Conservation (phyloP, 2,888 invertebrate genomes). For the Aromia moschata region DNA sequence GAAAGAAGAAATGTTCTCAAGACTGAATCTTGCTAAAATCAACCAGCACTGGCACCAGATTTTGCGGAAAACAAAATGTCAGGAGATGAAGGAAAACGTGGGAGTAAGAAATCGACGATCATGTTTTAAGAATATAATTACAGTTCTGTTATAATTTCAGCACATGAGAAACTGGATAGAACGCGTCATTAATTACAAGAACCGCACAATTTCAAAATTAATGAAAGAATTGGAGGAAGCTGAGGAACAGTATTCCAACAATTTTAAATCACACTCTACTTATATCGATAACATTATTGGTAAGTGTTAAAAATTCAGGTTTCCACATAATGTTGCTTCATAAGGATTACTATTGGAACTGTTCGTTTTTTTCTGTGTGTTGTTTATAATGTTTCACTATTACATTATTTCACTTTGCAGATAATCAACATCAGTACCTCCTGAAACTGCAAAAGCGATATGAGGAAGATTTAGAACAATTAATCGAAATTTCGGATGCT, state of each 20-base stretch:
- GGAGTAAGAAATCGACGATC: too few species aligned
- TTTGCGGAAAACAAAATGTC: constrained; percentile 78
- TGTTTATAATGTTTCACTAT: not conserved
- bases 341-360: too few species aligned
- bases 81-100: constrained; percentile 76
- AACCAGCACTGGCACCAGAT: constrained; percentile 87
- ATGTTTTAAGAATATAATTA: too few species aligned
- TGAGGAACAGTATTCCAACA: constrained; percentile 77
- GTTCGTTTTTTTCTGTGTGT: too few species aligned
- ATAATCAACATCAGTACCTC: constrained; percentile 66
- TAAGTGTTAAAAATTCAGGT: too few species aligned
- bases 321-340: too few species aligned
- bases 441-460: constrained; percentile 61
- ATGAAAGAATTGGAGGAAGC: constrained; percentile 74
- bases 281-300: constrained; percentile 75
- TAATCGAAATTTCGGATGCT: constrained; percentile 65
- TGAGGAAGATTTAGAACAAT: constrained; percentile 66
- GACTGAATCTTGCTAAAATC: constrained; percentile 83
- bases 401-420: constrained; percentile 40
- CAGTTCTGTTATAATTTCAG: constrained; percentile 58
- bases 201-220: constrained; percentile 72
- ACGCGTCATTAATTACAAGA: constrained; percentile 73
- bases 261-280: constrained; percentile 78
- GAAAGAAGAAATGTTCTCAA: constrained; percentile 80
- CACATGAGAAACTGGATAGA: constrained; percentile 70